Evolutionary conservation across 1,140 invertebrate genomes (phyloP).

Genomic region (Temnothorax longispinosus): DNA sequence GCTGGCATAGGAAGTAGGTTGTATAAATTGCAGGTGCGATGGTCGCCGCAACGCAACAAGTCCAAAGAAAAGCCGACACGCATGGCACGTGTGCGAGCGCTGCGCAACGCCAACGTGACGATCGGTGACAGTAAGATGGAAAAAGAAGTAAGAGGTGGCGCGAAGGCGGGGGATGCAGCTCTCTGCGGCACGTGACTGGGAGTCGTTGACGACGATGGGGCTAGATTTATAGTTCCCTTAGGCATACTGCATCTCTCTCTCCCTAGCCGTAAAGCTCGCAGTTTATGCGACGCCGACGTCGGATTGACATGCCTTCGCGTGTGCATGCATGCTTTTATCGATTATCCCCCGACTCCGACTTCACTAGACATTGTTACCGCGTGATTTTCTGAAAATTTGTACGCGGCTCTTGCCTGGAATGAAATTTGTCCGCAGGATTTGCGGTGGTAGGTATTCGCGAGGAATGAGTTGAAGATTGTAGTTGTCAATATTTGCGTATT

Average conservation of each 20-base stretch:
- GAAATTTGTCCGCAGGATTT: background rate
- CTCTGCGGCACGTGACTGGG: constrained; percentile 48
- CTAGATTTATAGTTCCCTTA: constrained; percentile 56
- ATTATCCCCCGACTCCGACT: constrained; percentile 18
- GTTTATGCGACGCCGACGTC: constrained; percentile 46
- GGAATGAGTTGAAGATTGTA: background rate
- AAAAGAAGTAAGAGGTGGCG: background rate
- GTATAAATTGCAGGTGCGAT: constrained; percentile 43
- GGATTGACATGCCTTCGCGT: constrained; percentile 29
- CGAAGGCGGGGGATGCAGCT: background rate
- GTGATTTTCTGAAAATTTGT: constrained; percentile 34
- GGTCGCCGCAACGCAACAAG: constrained; percentile 46
- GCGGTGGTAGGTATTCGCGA: background rate
- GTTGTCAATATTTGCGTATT: background rate
- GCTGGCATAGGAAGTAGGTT: background rate
- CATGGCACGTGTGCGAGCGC: background rate
- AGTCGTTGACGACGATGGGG: constrained; percentile 44
- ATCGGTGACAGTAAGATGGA: constrained; percentile 3
- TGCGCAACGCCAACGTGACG: constrained; percentile 1
- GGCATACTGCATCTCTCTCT: constrained; percentile 19
- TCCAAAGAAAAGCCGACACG: constrained; percentile 32
- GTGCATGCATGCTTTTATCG: constrained; percentile 13
- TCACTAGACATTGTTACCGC: background rate
- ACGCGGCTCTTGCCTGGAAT: background rate
- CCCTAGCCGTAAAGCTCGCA: constrained; percentile 23